A percentile compares a stretch with the other conserved stretches of the same genome.
Conservation (phyloP, 2,113 vertebrate species). For the Pelusios castaneus region DNA sequence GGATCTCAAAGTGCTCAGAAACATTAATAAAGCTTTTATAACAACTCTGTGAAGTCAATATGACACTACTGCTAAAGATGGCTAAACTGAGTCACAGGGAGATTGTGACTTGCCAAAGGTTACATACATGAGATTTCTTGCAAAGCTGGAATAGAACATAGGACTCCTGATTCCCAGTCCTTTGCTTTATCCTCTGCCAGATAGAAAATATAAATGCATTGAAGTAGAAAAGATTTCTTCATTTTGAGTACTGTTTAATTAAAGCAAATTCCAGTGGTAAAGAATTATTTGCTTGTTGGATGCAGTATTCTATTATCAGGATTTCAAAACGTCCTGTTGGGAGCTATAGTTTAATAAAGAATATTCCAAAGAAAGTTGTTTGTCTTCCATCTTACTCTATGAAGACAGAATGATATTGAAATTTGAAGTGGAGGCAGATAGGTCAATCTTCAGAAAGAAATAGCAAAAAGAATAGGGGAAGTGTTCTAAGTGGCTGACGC, state of each 20-base stretch:
- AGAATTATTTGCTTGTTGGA: not conserved
- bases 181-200: not conserved
- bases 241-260: not conserved
- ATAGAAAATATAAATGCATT: accelerated
- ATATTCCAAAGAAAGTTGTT: not conserved
- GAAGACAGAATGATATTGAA: not conserved
- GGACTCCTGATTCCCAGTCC: not conserved
- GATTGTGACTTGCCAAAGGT: not conserved
- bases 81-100: not conserved
- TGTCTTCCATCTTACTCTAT: not conserved
- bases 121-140: not conserved
- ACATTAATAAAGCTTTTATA: accelerated
- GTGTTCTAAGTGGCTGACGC: accelerated
- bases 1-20: not conserved
- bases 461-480: not conserved
- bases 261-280: not conserved
- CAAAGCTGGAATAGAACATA: not conserved
- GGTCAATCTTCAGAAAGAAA: not conserved
- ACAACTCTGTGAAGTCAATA: not conserved
- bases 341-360: not conserved
- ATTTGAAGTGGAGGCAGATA: not conserved
- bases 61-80: not conserved
- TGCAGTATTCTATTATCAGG: not conserved
- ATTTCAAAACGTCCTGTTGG: not conserved
- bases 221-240: not conserved